These are phyloP conservation scores for Eristalinus sepulchralis DNA, from an alignment of 2,888 invertebrate species.

Conservation along the genomic window DNA sequence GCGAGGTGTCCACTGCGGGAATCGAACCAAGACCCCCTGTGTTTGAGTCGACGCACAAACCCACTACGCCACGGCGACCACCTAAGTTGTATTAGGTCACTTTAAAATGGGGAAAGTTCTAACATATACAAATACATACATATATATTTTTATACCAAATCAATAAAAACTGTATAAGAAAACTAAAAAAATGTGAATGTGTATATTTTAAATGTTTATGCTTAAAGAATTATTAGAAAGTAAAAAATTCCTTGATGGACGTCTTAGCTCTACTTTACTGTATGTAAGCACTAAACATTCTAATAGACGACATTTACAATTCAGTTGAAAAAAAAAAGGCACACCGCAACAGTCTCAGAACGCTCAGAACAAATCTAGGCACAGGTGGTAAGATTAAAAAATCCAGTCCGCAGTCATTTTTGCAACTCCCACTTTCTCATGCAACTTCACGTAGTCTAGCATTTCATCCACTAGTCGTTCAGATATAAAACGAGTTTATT, in stretches of 20 bases:
- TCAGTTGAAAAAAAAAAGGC: constrained; percentile 34
- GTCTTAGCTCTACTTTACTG: neutral
- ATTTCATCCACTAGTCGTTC: constrained; percentile 31
- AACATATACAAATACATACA: too few relatives aligned
- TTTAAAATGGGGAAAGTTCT: too few relatives aligned
- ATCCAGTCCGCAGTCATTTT: constrained; percentile 15
- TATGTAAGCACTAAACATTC: neutral
- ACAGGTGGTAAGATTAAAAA: constrained; percentile 44
- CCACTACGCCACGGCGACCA: too few relatives aligned
- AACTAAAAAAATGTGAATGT: too few relatives aligned
- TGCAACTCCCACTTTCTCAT: constrained; percentile 51
- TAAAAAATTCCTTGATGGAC: neutral
- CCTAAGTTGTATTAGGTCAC: too few relatives aligned
- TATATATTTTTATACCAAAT: too few relatives aligned
- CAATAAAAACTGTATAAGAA: too few relatives aligned
- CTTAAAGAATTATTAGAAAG: neutral
- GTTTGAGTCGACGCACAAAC: too few relatives aligned
- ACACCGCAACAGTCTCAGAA: constrained; percentile 47
- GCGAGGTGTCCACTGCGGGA: too few relatives aligned
- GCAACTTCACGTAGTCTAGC: constrained; percentile 40
- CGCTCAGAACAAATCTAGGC: neutral
- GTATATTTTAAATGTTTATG: too few relatives aligned
- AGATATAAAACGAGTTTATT: constrained; percentile 38
- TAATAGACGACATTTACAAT: constrained; percentile 32
- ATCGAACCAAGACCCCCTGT: too few relatives aligned